phyloP scores from a whole-genome alignment of 1,140 invertebrate genomes.

The Drosophila novamexicana region DNA sequence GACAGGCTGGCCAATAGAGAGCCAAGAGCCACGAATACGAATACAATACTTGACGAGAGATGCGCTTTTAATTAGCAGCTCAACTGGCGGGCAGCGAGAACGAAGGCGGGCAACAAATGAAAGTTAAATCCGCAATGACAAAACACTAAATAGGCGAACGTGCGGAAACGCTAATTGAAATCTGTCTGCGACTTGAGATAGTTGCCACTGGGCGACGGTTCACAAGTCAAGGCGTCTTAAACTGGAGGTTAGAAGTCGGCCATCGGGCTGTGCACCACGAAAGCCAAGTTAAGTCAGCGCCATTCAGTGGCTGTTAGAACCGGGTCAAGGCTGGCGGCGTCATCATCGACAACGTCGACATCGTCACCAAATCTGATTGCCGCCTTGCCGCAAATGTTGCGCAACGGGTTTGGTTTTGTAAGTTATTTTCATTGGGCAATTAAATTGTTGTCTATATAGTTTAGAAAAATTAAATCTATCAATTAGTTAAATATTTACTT shows the following conservation, averaged over 20 bases:
- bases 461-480: too few relatives aligned
- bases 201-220: not conserved
- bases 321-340: constrained; percentile 62
- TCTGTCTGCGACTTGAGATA: constrained; percentile 47
- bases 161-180: constrained; percentile 74
- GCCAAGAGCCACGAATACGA: not conserved
- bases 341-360: constrained; percentile 12
- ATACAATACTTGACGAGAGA: constrained; percentile 35
- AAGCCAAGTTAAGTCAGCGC: constrained; percentile 23
- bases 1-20: constrained; percentile 36
- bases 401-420: constrained; percentile 51
- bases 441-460: too few relatives aligned
- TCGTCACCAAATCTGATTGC: constrained; percentile 51
- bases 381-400: constrained; percentile 52
- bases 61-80: constrained; percentile 71
- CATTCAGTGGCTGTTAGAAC: constrained; percentile 51
- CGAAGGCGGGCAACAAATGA: constrained; percentile 32
- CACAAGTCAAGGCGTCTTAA: constrained; percentile 13
- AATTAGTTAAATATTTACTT: too few relatives aligned
- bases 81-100: constrained; percentile 10
- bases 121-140: constrained; percentile 40
- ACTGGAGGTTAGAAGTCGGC: constrained; percentile 55
- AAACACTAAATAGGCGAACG: constrained; percentile 48
- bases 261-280: constrained; percentile 9
- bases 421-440: too few relatives aligned